A percentile compares a stretch with the other conserved stretches of the same genome.
Evolutionary conservation across 2,113 vertebrate species (phyloP).

Genomic region (Datnioides undecimradiatus): DNA sequence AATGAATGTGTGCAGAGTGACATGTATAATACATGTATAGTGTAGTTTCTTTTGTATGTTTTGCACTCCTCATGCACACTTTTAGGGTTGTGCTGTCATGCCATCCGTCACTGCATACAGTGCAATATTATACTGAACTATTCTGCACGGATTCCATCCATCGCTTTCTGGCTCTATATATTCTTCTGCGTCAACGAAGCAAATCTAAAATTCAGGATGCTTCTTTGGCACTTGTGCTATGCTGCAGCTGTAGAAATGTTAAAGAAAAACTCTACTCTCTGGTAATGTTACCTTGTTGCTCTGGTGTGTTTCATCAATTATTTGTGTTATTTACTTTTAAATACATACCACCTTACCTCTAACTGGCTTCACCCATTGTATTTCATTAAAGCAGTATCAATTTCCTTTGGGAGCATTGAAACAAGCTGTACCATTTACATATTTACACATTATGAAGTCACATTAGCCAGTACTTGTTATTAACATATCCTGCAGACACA

Average conservation of each 20-base stretch:
- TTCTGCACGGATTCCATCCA: neutral
- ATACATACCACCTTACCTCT: neutral
- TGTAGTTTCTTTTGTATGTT: constrained; percentile 6
- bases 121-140: neutral
- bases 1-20: constrained; percentile 10
- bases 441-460: neutral
- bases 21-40: constrained; percentile 48
- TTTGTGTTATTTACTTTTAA: neutral
- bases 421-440: neutral
- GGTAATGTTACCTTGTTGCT: neutral
- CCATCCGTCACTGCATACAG: neutral
- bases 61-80: neutral
- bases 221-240: neutral
- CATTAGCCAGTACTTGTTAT: neutral
- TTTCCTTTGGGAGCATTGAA: neutral
- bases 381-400: neutral
- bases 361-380: neutral
- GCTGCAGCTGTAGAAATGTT: neutral
- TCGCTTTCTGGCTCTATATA: neutral
- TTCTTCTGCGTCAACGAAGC: neutral
- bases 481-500: neutral
- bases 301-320: neutral
- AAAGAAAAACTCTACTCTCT: neutral
- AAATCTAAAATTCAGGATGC: neutral
- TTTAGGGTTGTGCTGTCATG: neutral